Evolutionary conservation across 2,113 vertebrate species (phyloP).

Genomic region (Plectropomus leopardus): DNA sequence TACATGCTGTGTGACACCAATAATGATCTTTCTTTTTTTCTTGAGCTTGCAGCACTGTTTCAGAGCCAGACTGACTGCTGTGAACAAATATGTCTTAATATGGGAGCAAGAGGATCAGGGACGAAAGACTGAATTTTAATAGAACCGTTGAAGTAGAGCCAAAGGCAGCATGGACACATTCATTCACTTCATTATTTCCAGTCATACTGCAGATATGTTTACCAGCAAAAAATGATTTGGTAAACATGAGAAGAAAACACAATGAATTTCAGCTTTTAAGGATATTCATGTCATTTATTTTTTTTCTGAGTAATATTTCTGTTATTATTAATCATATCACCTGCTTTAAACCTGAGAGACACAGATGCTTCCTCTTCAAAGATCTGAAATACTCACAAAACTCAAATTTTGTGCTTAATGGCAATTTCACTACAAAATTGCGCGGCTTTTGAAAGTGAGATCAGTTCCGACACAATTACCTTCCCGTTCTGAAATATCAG

Average conservation of each 20-base stretch:
- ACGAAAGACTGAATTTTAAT: slow-evolving; percentile 21
- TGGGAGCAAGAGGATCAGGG: slow-evolving; percentile 33
- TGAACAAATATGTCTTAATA: slow-evolving; percentile 43
- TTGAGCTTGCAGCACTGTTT: not conserved
- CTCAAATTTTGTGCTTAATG: not conserved
- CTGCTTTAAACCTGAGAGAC: not conserved
- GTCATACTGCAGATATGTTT: slow-evolving; percentile 2
- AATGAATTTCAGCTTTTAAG: slow-evolving; percentile 9
- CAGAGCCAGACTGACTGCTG: slow-evolving; percentile 11
- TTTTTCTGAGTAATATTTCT: not conserved
- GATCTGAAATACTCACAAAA: slow-evolving; percentile 22
- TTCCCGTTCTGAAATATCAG: slow-evolving; percentile 48
- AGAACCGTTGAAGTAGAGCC: slow-evolving; percentile 30
- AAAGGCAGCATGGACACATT: slow-evolving; percentile 21
- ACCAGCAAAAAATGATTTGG: slow-evolving; percentile 21
- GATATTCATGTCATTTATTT: not conserved
- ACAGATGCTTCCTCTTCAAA: not conserved
- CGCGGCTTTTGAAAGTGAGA: not conserved
- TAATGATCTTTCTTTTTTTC: not conserved
- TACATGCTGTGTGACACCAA: not conserved
- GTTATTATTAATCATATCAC: not conserved
- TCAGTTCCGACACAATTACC: slow-evolving; percentile 54
- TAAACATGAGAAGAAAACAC: not conserved
- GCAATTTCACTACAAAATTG: not conserved
- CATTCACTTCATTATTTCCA: slow-evolving; percentile 31